A percentile compares a stretch with the other conserved stretches of the same genome.
Evolutionary conservation across 1,140 invertebrate species (phyloP).

Genomic region (Sinonovacula constricta): DNA sequence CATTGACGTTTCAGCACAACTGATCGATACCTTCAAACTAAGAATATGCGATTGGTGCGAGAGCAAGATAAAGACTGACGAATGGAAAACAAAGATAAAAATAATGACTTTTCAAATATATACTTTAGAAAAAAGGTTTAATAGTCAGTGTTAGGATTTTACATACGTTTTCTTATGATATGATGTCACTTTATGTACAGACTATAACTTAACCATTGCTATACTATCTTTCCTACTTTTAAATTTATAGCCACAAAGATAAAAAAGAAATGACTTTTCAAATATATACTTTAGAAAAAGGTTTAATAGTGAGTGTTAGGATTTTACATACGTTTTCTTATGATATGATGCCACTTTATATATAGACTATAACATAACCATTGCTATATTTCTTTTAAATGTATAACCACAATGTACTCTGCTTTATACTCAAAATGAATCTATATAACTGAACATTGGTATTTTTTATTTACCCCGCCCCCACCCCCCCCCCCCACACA

Average conservation of each 20-base stretch:
- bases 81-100: background rate
- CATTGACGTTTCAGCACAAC: conserved; percentile 4
- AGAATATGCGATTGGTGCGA: conserved; percentile 19
- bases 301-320: background rate
- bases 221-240: background rate
- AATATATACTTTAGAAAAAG: background rate
- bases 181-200: background rate
- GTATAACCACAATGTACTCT: no score
- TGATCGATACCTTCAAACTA: conserved; percentile 12
- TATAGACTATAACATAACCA: no score
- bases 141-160: background rate
- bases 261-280: background rate
- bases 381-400: no score
- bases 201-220: background rate
- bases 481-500: no score
- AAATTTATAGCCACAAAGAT: background rate
- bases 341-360: no score
- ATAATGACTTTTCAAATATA: background rate
- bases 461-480: no score
- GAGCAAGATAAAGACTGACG: background rate
- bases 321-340: no score
- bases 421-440: no score
- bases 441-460: no score
- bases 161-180: background rate
- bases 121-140: background rate